Base-by-base conservation (phyloP, 2,113 vertebrate species). In the Mirounga angustirostris region DNA sequence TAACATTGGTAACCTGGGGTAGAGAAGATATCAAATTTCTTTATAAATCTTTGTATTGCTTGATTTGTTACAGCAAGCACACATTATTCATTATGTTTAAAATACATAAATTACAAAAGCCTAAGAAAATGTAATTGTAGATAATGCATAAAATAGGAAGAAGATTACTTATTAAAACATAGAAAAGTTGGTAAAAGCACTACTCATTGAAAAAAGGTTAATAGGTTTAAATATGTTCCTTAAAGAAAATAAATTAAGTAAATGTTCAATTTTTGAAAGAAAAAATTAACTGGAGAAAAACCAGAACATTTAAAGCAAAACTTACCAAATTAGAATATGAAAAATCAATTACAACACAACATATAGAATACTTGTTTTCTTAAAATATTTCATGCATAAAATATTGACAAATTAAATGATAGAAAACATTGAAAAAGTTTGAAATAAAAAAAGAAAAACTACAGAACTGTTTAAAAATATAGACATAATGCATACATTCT, bases 401-500 rank as follows among this genome's bases (percentile, higher is more conserved):
- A 59, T 52, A 24, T 71, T 79, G n/a, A 18, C 59, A 94, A 80
- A 28, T 73, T 83, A 89, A 81, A 71, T 80, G 30, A 73, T 30
- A 89, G 28, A 81, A 74, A 97, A 63, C 7, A 95, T 2, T 91
- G 59, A 76, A 84, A 80, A n/a, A 86, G 80, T 85, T 84, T 92
- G 43, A 94, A 95, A 9, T 24, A 73, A 86, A 94, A 74, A 80
- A 28, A 40, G 40, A 67, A 65, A 91, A 78, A 83, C 13, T 58
- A 56, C 11, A 63, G 36, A 82, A 33, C 19, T 91, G 5, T 96
- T 92, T 50, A 61, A 81, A 91, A 91, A 43, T 87, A 65, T 33
- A 67, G 22, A 61, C 9, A 91, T 12, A 76, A 71, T 56, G 58
- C 2, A 69, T 79, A 54, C 6, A 87, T 69, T 91, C 22, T 15